phyloP scores from a whole-genome alignment of 2,888 invertebrate genomes.

The Cephus nigrinus region DNA sequence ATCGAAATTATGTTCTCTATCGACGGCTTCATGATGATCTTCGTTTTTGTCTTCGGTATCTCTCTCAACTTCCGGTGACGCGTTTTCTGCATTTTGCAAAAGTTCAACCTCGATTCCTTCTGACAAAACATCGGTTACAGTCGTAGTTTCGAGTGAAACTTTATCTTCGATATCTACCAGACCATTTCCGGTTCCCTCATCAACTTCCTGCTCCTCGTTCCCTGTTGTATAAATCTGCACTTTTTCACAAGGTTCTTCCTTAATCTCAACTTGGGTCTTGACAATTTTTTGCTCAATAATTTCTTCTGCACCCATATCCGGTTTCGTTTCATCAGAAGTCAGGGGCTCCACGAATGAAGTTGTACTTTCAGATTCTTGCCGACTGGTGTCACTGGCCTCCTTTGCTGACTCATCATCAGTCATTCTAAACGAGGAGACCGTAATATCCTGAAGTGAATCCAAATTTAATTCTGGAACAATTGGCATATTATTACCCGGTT shows the following conservation, averaged over 20 bases:
- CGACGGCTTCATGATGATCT: slow-evolving; percentile 1
- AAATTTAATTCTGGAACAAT: slow-evolving; percentile 58
- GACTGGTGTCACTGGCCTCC: slow-evolving; percentile 15
- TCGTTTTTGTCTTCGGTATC: neutral
- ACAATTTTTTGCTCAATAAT: slow-evolving; percentile 4
- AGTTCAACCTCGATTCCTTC: neutral
- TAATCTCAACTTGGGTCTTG: slow-evolving; percentile 15
- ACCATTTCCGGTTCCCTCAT: neutral
- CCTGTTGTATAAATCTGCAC: slow-evolving; percentile 11
- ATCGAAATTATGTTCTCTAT: neutral
- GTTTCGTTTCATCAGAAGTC: slow-evolving; percentile 29
- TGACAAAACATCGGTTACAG: neutral
- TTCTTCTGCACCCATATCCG: slow-evolving; percentile 4
- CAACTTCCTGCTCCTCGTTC: neutral
- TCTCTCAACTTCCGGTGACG: neutral
- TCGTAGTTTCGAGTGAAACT: neutral
- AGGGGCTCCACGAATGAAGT: slow-evolving; percentile 34
- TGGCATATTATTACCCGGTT: slow-evolving; percentile 36
- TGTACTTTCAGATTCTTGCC: slow-evolving; percentile 29
- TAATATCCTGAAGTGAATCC: slow-evolving; percentile 55
- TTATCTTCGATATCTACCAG: neutral
- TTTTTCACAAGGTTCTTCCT: slow-evolving; percentile 25
- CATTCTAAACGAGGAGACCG: slow-evolving; percentile 53
- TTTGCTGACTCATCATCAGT: slow-evolving; percentile 39
- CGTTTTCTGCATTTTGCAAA: neutral